These are phyloP conservation scores for Diachasma alloeum DNA, from an alignment of 1,140 invertebrate genomes.

Conservation along the genomic window DNA sequence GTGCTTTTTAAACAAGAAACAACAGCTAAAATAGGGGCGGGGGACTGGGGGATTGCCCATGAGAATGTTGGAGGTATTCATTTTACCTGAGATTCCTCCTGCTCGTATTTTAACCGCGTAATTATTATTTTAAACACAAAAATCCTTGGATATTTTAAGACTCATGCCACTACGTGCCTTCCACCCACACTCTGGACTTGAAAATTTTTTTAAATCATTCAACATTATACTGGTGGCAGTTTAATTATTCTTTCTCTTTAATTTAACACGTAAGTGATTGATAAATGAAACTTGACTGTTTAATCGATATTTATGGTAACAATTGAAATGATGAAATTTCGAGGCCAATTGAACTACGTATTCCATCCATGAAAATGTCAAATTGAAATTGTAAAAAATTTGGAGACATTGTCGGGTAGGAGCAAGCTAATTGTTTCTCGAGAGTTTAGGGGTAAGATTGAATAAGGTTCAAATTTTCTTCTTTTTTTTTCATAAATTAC, in stretches of 20 bases:
- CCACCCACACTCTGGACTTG: not conserved
- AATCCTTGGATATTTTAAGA: constrained; percentile 17
- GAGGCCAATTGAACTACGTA: not conserved
- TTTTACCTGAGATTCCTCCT: not conserved
- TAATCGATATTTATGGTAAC: not conserved
- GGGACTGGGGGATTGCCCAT: too few relatives aligned
- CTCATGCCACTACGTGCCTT: constrained; percentile 28
- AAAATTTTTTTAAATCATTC: not conserved
- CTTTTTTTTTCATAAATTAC: not conserved
- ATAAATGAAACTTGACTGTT: not conserved
- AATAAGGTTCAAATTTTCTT: not conserved
- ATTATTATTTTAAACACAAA: not conserved
- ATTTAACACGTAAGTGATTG: not conserved
- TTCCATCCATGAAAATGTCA: not conserved
- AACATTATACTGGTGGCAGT: constrained; percentile 3
- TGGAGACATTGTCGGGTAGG: not conserved
- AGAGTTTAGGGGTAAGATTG: not conserved
- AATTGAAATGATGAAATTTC: not conserved
- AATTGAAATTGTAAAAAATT: not conserved
- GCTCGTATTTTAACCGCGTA: not conserved
- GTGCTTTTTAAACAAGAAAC: too few relatives aligned
- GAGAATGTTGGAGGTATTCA: not conserved
- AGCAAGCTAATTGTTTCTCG: not conserved
- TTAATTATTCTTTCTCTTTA: not conserved
- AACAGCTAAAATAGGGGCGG: too few relatives aligned